A percentile compares a stretch with the other conserved stretches of the same genome.
Evolutionary conservation across 2,113 vertebrate species (phyloP).

Genomic region (Corydoras maculifer): DNA sequence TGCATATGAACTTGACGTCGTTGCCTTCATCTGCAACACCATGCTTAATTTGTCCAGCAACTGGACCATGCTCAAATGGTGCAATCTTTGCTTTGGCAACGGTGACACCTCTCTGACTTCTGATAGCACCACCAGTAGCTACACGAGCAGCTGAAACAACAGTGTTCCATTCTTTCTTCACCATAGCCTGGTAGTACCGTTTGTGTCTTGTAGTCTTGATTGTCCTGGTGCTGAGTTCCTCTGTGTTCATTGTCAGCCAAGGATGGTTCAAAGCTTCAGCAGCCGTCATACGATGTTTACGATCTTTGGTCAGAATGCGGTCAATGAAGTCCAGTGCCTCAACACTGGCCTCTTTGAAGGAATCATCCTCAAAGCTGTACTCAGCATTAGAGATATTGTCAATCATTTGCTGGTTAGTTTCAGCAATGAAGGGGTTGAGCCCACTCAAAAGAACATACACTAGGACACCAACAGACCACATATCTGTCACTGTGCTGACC

Average conservation of each 20-base stretch:
- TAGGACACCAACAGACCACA: constrained; percentile 94
- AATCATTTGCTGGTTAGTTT: constrained; percentile 95
- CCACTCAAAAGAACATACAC: constrained; percentile 88
- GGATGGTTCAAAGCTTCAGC: constrained; percentile 83
- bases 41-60: constrained; percentile 83
- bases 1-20: constrained; percentile 80
- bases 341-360: constrained; percentile 80
- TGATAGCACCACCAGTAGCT: constrained; percentile 83
- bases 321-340: constrained; percentile 94
- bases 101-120: constrained; percentile 83
- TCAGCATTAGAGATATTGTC: constrained; percentile 93
- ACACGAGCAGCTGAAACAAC: constrained; percentile 90
- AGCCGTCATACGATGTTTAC: constrained; percentile 90
- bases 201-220: constrained; percentile 85
- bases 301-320: constrained; percentile 87
- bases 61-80: constrained; percentile 88
- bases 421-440: constrained; percentile 89
- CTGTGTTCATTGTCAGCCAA: constrained; percentile 81
- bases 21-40: constrained; percentile 76
- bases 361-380: constrained; percentile 92
- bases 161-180: constrained; percentile 88
- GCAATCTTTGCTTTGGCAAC: constrained; percentile 93
- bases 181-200: constrained; percentile 86
- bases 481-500: constrained; percentile 88
- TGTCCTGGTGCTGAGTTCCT: constrained; percentile 76